Percentiles rank a stretch among this genome's conserved stretches.
Conservation (phyloP, 2,797 vertebrate species). For the Lophotriccus pileatus region DNA sequence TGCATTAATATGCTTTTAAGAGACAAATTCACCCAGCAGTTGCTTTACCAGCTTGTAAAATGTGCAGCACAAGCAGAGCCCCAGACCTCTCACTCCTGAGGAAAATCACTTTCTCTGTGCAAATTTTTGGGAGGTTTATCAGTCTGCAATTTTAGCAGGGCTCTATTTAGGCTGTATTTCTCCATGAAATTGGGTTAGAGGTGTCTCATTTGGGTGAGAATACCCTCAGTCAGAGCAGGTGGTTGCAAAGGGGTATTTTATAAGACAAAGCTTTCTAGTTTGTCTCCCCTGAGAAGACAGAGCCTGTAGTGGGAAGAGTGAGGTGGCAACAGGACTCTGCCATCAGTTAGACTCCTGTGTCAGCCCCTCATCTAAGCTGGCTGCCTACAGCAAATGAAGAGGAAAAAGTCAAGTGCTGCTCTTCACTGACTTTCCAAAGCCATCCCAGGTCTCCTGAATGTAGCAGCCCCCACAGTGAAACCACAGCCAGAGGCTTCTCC, state of each 20-base stretch:
- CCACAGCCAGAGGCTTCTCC: background rate
- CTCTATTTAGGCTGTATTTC: background rate
- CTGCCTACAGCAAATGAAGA: background rate
- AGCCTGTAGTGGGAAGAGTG: background rate
- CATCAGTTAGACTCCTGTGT: rapidly evolving
- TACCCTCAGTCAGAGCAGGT: background rate
- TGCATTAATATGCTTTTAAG: conserved; percentile 17
- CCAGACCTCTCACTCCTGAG: background rate
- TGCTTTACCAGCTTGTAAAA: background rate
- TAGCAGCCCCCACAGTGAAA: background rate
- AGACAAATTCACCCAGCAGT: background rate
- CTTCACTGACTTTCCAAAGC: conserved; percentile 1
- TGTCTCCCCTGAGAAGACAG: background rate
- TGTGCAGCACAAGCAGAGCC: background rate
- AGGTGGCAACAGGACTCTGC: background rate
- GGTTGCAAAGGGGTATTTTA: background rate
- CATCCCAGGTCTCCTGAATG: background rate
- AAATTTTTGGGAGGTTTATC: background rate
- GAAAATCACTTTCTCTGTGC: background rate
- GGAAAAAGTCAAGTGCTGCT: background rate
- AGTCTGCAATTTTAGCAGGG: background rate
- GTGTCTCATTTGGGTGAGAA: background rate
- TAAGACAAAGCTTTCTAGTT: background rate
- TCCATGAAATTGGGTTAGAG: background rate
- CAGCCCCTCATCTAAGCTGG: background rate